A percentile compares a stretch with the other conserved stretches of the same genome.
Conservation (phyloP, 2,888 invertebrate species). For the Uropetala carovei region DNA sequence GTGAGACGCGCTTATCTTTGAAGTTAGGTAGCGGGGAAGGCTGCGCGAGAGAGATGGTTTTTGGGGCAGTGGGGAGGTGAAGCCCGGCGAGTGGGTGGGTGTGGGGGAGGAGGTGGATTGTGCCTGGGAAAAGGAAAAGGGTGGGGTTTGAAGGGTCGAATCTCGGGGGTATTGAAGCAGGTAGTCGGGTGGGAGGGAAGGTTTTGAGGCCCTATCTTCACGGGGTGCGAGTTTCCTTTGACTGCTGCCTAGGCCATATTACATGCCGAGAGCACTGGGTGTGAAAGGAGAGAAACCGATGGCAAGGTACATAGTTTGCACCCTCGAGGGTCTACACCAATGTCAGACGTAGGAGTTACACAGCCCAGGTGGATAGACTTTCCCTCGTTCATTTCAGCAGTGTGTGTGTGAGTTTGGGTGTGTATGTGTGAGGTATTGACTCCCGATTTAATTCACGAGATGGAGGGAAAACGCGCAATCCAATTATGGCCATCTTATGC, state of each 20-base stretch:
- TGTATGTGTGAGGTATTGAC: neutral
- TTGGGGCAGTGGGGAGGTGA: neutral
- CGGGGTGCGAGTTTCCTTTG: slow-evolving; percentile 35
- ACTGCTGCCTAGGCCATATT: slow-evolving; percentile 28
- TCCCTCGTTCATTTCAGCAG: neutral
- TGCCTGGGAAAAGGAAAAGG: neutral
- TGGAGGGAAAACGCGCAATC: neutral
- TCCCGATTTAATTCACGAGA: neutral
- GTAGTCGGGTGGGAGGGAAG: neutral
- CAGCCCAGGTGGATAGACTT: neutral
- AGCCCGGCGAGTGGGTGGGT: neutral
- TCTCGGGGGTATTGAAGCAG: slow-evolving; percentile 4
- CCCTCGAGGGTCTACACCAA: slow-evolving; percentile 14
- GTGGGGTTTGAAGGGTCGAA: neutral
- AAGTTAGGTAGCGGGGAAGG: neutral
- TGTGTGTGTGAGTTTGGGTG: neutral
- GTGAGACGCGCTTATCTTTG: slow-evolving; percentile 6
- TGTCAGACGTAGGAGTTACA: neutral
- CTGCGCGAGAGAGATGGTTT: neutral
- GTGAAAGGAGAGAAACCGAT: slow-evolving; percentile 25
- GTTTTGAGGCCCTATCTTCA: slow-evolving; percentile 28
- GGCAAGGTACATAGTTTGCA: slow-evolving; percentile 35
- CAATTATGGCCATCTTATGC: neutral
- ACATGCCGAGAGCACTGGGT: slow-evolving; percentile 28
- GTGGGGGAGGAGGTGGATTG: neutral